Percentiles rank a stretch among this genome's conserved stretches.
These are phyloP conservation scores for Callipepla californica DNA, from an alignment of 2,113 vertebrate genomes.

Conservation along the genomic window DNA sequence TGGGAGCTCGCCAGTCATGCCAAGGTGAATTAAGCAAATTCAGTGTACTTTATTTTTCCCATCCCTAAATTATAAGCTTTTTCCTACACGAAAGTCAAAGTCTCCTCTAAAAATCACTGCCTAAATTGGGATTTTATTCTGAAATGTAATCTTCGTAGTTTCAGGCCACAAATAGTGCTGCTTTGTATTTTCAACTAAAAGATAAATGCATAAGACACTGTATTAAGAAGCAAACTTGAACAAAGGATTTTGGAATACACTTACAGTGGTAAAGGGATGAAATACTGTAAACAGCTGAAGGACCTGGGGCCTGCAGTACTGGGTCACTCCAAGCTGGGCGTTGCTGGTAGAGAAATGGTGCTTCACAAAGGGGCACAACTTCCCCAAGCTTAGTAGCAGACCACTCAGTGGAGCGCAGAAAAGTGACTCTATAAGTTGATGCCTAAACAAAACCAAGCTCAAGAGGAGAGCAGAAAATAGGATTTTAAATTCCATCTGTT, in stretches of 20 bases:
- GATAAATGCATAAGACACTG: not conserved
- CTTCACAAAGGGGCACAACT: not conserved
- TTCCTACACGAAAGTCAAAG: not conserved
- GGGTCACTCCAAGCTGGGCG: not conserved
- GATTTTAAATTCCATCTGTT: not conserved
- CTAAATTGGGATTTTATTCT: not conserved
- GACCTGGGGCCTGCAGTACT: not conserved
- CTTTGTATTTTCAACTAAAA: not conserved
- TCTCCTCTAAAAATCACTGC: not conserved
- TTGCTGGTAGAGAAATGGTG: not conserved
- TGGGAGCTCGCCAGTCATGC: not conserved
- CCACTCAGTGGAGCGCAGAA: not conserved
- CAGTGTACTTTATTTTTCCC: not conserved
- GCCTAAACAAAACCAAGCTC: not conserved
- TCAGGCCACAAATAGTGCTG: not conserved
- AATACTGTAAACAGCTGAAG: not conserved
- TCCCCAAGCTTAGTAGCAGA: not conserved
- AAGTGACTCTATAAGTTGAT: not conserved
- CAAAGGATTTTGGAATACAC: not conserved
- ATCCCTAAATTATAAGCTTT: not conserved
- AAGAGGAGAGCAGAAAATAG: not conserved
- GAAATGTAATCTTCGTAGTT: not conserved
- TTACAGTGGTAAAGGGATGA: not conserved
- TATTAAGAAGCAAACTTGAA: not conserved
- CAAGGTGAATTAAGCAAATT: not conserved